phyloP scores from a whole-genome alignment of 2,113 vertebrate genomes.

The Ageneiosus marmoratus region DNA sequence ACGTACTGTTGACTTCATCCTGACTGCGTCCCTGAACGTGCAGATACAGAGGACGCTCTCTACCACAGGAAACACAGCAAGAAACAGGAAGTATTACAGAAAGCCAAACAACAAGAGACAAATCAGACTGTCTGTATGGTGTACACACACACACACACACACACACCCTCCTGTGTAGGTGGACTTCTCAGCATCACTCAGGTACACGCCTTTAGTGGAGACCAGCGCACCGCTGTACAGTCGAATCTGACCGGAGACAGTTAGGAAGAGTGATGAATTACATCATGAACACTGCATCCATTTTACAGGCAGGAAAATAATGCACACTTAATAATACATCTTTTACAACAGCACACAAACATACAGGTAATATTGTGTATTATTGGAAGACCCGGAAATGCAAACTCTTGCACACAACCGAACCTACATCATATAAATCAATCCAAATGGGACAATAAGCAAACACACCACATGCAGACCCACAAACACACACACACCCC shows the following conservation, averaged over 20 bases:
- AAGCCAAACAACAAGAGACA: not conserved
- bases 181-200: constrained; percentile 61
- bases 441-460: no score
- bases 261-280: not conserved
- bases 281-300: not conserved
- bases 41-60: constrained; percentile 90
- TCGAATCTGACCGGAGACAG: constrained; percentile 64
- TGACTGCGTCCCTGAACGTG: constrained; percentile 91
- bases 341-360: no score
- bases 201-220: constrained; percentile 74
- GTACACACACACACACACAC: not conserved
- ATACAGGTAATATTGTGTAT: no score
- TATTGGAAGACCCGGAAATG: no score
- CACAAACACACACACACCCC: no score
- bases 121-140: not conserved
- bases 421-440: no score
- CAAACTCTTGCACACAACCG: no score
- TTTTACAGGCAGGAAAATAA: no score
- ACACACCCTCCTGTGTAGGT: constrained; percentile 65
- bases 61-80: constrained; percentile 42
- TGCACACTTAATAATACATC: no score
- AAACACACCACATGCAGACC: no score
- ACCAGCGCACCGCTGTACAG: constrained; percentile 72
- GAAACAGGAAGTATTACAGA: not conserved
- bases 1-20: constrained; percentile 93